phyloP scores from a whole-genome alignment of 2,888 invertebrate species.

The Drosophila infuscata region DNA sequence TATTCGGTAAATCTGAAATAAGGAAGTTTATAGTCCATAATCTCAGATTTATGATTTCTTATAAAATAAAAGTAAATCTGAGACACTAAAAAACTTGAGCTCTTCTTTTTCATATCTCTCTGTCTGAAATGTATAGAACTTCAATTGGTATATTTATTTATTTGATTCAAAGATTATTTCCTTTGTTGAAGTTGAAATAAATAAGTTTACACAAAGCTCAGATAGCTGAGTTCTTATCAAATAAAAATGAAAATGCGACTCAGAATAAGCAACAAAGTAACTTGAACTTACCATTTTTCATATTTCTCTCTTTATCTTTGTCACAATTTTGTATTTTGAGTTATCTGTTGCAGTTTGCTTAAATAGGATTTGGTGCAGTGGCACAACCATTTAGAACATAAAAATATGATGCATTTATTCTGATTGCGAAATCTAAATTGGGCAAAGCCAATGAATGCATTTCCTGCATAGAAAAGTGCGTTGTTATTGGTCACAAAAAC shows the following conservation, averaged over 20 bases:
- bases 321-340: conserved; percentile 5
- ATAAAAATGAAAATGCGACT: background rate
- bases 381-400: conserved; percentile 59
- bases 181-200: background rate
- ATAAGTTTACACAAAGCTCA: background rate
- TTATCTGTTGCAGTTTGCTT: conserved; percentile 22
- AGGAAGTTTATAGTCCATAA: background rate
- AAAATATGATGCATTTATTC: conserved; percentile 60
- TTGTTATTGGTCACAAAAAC: conserved; percentile 53
- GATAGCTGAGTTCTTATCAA: background rate
- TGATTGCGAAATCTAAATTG: conserved; percentile 64
- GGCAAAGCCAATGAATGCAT: conserved; percentile 31
- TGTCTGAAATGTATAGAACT: background rate
- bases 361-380: conserved; percentile 65
- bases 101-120: background rate
- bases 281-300: background rate
- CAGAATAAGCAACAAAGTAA: background rate
- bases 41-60: background rate
- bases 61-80: background rate
- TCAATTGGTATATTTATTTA: background rate
- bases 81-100: background rate
- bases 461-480: conserved; percentile 62
- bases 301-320: background rate
- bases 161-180: background rate
- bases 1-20: background rate